Conservation (phyloP, 2,113 vertebrate species). For the Noturus placidus region DNA sequence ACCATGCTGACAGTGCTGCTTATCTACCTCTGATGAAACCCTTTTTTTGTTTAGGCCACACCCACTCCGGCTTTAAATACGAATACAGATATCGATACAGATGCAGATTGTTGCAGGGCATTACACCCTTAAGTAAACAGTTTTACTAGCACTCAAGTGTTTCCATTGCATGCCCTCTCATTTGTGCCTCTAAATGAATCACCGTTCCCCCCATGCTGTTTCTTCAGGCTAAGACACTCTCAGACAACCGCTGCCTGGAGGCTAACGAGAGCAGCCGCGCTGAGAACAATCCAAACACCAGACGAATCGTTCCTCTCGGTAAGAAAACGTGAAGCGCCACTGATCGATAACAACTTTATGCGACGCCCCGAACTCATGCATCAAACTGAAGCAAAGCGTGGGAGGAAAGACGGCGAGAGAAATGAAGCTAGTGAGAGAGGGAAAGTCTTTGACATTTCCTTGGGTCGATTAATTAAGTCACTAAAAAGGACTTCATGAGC, state of each 20-base stretch:
- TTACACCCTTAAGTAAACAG: background rate
- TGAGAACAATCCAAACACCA: background rate
- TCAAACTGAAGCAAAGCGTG: background rate
- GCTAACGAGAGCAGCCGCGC: background rate
- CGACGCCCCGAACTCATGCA: constrained; percentile 11
- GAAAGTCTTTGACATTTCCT: constrained; percentile 43
- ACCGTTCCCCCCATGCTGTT: background rate
- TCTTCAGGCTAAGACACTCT: background rate
- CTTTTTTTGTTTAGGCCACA: background rate
- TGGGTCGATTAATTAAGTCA: constrained; percentile 50
- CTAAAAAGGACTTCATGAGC: constrained; percentile 38
- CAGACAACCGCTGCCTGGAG: background rate
- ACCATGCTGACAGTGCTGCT: background rate
- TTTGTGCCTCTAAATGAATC: constrained; percentile 15
- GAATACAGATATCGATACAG: background rate
- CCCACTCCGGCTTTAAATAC: background rate
- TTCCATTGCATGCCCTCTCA: background rate
- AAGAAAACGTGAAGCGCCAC: too few species aligned
- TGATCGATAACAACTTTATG: constrained; percentile 27
- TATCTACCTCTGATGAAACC: background rate
- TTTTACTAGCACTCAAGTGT: background rate
- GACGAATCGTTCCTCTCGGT: background rate
- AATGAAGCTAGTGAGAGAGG: background rate
- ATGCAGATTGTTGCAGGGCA: background rate
- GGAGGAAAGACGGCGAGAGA: background rate